Conservation (phyloP, 1,140 invertebrate genomes). For the Macrotrachela quadricornifera region DNA sequence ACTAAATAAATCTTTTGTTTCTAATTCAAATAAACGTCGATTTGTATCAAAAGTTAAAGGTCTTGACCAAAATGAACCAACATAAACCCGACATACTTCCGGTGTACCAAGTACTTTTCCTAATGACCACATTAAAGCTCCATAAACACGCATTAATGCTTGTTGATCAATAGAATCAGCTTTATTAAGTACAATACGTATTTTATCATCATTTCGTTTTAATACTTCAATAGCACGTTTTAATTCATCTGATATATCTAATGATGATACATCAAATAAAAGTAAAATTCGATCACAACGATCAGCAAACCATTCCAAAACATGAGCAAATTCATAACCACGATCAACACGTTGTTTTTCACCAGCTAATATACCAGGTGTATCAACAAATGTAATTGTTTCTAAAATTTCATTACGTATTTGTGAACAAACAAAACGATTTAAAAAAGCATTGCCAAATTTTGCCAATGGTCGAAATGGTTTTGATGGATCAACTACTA, state of each 20-base stretch:
- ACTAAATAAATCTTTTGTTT: constrained; percentile 83
- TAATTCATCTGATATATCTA: constrained; percentile 98
- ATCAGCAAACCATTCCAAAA: constrained; percentile 95
- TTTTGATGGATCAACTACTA: constrained; percentile 87
- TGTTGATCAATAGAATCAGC: constrained; percentile 97
- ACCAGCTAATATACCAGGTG: constrained; percentile 59
- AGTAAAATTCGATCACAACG: constrained; percentile 88
- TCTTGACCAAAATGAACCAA: constrained; percentile 93
- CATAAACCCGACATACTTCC: constrained; percentile 87
- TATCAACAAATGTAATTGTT: constrained; percentile 83
- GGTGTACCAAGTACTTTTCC: constrained; percentile 60
- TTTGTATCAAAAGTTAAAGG: constrained; percentile 60
- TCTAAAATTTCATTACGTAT: constrained; percentile 49
- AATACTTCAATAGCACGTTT: constrained; percentile 71
- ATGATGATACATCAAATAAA: constrained; percentile 90
- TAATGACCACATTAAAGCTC: constrained; percentile 92
- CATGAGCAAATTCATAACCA: constrained; percentile 90
- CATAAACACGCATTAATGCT: constrained; percentile 91
- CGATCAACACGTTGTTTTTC: constrained; percentile 84
- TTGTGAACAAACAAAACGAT: constrained; percentile 63
- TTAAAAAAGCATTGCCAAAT: constrained; percentile 92
- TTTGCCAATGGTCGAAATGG: constrained; percentile 79
- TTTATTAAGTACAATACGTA: constrained; percentile 91
- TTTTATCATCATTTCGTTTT: constrained; percentile 78
- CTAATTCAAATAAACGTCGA: constrained; percentile 67